Conservation (phyloP, 2,888 invertebrate species). For the Lochmaea crataegi region DNA sequence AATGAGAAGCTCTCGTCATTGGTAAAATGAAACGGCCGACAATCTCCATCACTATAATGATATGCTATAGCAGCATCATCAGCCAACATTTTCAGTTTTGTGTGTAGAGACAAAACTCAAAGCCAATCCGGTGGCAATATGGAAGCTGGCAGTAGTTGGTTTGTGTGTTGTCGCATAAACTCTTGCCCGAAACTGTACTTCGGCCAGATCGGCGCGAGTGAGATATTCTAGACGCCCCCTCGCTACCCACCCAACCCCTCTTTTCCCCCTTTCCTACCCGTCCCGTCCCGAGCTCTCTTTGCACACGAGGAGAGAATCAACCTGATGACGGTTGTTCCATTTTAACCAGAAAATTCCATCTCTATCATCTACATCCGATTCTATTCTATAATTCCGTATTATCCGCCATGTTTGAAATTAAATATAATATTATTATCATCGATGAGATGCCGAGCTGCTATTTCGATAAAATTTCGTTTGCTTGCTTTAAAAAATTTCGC, state of each 20-base stretch:
- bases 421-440: slow-evolving; percentile 10
- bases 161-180: slow-evolving; percentile 54
- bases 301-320: slow-evolving; percentile 43
- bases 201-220: slow-evolving; percentile 59
- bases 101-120: slow-evolving; percentile 52
- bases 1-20: too few species aligned
- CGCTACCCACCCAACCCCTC: slow-evolving; percentile 29
- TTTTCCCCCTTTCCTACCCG: slow-evolving; percentile 16
- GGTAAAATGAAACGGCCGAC: too few species aligned
- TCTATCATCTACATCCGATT: slow-evolving; percentile 32
- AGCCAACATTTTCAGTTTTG: slow-evolving; percentile 59
- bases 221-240: slow-evolving; percentile 56
- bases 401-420: slow-evolving; percentile 28
- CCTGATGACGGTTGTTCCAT: slow-evolving; percentile 56
- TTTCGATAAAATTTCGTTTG: too few species aligned
- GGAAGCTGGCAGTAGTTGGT: slow-evolving; percentile 54
- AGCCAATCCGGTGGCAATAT: slow-evolving; percentile 46
- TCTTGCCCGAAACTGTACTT: slow-evolving; percentile 57
- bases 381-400: slow-evolving; percentile 12
- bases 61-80: background rate
- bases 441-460: background rate
- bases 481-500: too few species aligned
- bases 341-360: slow-evolving; percentile 54
- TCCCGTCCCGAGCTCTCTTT: slow-evolving; percentile 38
- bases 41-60: slow-evolving; percentile 3